phyloP scores from a whole-genome alignment of 2,797 vertebrate genomes.

The Otus scops region DNA sequence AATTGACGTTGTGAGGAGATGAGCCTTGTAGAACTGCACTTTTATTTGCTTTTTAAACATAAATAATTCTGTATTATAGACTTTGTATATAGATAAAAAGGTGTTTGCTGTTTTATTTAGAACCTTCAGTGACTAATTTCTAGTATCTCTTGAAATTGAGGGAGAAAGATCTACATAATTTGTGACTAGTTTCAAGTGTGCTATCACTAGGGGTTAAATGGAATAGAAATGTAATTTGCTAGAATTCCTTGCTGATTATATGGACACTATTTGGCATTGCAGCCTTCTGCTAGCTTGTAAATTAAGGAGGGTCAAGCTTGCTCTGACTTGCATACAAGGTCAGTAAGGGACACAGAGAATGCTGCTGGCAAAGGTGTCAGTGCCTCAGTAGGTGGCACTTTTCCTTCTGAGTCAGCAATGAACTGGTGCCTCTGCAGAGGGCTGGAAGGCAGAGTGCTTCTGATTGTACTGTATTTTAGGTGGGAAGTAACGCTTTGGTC shows the following conservation, averaged over 20 bases:
- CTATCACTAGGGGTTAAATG: not conserved
- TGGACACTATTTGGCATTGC: not conserved
- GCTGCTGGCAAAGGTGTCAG: not conserved
- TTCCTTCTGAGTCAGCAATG: not conserved
- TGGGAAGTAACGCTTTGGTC: not conserved
- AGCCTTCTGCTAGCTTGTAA: not conserved
- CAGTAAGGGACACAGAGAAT: rapidly evolving
- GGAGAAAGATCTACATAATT: not conserved
- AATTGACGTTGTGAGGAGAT: not conserved
- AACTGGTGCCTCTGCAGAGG: not conserved
- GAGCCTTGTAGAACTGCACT: not conserved
- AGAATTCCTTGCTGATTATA: not conserved
- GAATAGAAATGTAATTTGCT: not conserved
- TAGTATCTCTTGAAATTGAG: not conserved
- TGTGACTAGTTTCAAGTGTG: not conserved
- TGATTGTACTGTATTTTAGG: not conserved
- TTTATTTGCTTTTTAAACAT: not conserved
- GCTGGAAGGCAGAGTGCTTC: not conserved
- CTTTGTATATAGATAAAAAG: not conserved
- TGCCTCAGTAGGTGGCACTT: not conserved
- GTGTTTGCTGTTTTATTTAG: not conserved
- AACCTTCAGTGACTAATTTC: not conserved
- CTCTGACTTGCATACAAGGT: not conserved
- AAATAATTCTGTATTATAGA: not conserved
- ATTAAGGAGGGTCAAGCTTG: not conserved